Conservation (phyloP, 2,888 invertebrate species). For the Acanthosepion lycidas region DNA sequence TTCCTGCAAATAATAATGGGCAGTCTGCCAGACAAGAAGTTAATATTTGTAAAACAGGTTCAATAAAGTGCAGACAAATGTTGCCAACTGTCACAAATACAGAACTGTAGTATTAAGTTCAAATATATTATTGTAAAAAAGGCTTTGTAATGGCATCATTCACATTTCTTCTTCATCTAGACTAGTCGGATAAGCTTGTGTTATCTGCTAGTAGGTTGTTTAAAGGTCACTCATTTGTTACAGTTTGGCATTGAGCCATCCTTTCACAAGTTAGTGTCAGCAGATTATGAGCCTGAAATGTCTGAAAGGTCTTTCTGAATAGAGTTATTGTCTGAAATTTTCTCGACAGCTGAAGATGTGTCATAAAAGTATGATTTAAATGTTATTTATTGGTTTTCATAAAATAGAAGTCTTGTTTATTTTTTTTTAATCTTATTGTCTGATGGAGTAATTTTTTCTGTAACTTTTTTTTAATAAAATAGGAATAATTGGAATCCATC, state of each 20-base stretch:
- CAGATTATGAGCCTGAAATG: slow-evolving; percentile 33
- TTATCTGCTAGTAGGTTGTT: background rate
- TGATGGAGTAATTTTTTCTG: no score
- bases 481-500: no score
- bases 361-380: background rate
- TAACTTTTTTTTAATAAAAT: no score
- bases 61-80: background rate
- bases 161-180: background rate
- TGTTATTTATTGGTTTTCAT: no score
- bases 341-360: background rate
- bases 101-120: background rate
- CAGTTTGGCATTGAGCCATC: background rate
- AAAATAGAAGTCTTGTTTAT: no score
- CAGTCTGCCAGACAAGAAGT: background rate
- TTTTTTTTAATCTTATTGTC: no score
- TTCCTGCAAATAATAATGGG: background rate
- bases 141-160: background rate
- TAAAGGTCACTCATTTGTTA: slow-evolving; percentile 20
- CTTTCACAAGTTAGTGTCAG: background rate
- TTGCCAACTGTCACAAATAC: background rate
- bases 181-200: background rate
- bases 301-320: background rate
- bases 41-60: background rate
- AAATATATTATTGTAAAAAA: background rate
- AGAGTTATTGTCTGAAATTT: background rate